Conservation (phyloP, 2,888 invertebrate species). For the Protodeltote pygarga region DNA sequence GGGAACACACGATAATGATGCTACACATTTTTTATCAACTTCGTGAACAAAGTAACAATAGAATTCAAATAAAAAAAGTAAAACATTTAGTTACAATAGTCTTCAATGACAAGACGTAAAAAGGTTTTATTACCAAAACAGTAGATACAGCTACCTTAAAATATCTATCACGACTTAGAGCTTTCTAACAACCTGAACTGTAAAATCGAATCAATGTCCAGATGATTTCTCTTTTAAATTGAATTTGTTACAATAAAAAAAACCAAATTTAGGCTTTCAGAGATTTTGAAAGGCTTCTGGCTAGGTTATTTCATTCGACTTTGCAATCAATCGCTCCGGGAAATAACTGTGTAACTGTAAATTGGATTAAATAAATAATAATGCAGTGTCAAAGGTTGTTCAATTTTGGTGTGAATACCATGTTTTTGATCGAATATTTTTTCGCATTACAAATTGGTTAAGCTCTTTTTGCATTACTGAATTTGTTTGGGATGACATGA, state of each 20-base stretch:
- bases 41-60: slow-evolving; percentile 33
- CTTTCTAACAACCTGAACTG: slow-evolving; percentile 34
- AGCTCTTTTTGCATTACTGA: slow-evolving; percentile 1
- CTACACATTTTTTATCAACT: slow-evolving; percentile 18
- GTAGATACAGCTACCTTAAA: slow-evolving; percentile 29
- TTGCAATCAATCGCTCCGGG: slow-evolving; percentile 26
- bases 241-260: slow-evolving; percentile 42
- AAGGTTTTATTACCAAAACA: slow-evolving; percentile 30
- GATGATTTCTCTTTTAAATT: slow-evolving; percentile 45
- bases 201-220: slow-evolving; percentile 42
- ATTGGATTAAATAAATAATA: slow-evolving; percentile 28
- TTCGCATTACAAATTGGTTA: slow-evolving; percentile 3
- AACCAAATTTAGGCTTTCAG: slow-evolving; percentile 43
- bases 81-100: slow-evolving; percentile 24
- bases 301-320: slow-evolving; percentile 13
- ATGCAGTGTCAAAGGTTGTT: slow-evolving; percentile 39
- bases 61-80: slow-evolving; percentile 9
- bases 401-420: slow-evolving; percentile 40
- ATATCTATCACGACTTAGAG: slow-evolving; percentile 43
- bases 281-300: slow-evolving; percentile 31
- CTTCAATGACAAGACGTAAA: slow-evolving; percentile 27
- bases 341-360: slow-evolving; percentile 32
- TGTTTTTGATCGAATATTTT: slow-evolving; percentile 23
- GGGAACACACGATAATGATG: slow-evolving; percentile 10
- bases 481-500: slow-evolving; percentile 11